Evolutionary conservation across 2,888 invertebrate species (phyloP).

Genomic region (Agonum fuliginosum): DNA sequence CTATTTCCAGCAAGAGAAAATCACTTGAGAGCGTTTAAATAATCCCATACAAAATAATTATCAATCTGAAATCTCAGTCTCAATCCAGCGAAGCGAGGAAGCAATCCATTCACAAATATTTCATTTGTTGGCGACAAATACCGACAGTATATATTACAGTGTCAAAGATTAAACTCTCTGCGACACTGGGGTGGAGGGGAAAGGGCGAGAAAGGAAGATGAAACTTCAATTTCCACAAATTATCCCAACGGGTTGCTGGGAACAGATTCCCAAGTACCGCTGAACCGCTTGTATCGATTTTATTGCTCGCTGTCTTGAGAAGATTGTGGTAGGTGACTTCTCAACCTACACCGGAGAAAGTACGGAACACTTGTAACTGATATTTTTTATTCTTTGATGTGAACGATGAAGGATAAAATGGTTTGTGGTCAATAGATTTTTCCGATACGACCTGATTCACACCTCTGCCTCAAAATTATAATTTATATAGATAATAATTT

Average conservation of each 20-base stretch:
- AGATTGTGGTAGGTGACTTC: neutral
- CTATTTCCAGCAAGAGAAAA: no score
- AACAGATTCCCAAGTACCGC: slow-evolving; percentile 30
- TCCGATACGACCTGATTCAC: no score
- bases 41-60: no score
- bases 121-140: slow-evolving; percentile 37
- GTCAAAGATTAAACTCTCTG: slow-evolving; percentile 34
- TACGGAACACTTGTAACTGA: no score
- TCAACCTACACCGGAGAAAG: neutral
- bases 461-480: no score
- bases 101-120: slow-evolving; percentile 4
- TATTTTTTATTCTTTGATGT: no score
- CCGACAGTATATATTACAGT: slow-evolving; percentile 33
- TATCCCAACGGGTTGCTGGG: slow-evolving; percentile 38
- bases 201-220: slow-evolving; percentile 21
- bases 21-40: no score
- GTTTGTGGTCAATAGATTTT: no score
- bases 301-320: neutral
- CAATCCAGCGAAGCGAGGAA: neutral
- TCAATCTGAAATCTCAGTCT: neutral
- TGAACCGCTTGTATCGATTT: slow-evolving; percentile 38
- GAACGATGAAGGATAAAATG: no score
- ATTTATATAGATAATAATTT: no score
- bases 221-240: slow-evolving; percentile 56
- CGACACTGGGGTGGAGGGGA: neutral